phyloP scores from a whole-genome alignment of 2,888 invertebrate genomes.

The Limenitis camilla region DNA sequence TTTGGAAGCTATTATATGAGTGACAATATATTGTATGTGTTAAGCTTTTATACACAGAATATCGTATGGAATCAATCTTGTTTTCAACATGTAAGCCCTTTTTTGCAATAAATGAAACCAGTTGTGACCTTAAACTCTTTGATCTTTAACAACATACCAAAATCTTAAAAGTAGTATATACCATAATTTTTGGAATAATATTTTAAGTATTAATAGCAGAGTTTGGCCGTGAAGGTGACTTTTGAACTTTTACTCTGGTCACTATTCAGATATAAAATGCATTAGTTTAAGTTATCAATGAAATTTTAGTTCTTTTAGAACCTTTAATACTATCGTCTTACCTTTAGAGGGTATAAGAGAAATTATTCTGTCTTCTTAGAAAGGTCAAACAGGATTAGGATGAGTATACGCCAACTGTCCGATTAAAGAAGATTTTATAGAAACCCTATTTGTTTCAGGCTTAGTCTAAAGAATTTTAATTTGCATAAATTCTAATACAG shows the following conservation, averaged over 20 bases:
- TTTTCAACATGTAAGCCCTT: slow-evolving; percentile 23
- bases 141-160: slow-evolving; percentile 33
- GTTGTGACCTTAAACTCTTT: slow-evolving; percentile 44
- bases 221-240: slow-evolving; percentile 5
- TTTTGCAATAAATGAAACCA: slow-evolving; percentile 34
- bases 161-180: slow-evolving; percentile 18
- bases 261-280: neutral
- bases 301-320: neutral
- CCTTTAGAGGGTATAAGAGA: neutral
- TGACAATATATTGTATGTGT: slow-evolving; percentile 34
- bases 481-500: too few species aligned
- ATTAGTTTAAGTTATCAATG: neutral
- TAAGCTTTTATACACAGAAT: slow-evolving; percentile 41
- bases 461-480: too few species aligned
- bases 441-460: too few species aligned
- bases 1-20: slow-evolving; percentile 28
- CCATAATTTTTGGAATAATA: slow-evolving; percentile 8
- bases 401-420: neutral
- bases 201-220: neutral
- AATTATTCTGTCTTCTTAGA: too few species aligned
- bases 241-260: slow-evolving; percentile 3
- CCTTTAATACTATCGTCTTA: neutral
- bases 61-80: slow-evolving; percentile 29
- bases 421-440: neutral
- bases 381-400: too few species aligned